Percentiles rank a stretch among this genome's conserved stretches.
These are phyloP conservation scores for Macaria notata DNA, from an alignment of 2,888 invertebrate genomes.

Conservation along the genomic window DNA sequence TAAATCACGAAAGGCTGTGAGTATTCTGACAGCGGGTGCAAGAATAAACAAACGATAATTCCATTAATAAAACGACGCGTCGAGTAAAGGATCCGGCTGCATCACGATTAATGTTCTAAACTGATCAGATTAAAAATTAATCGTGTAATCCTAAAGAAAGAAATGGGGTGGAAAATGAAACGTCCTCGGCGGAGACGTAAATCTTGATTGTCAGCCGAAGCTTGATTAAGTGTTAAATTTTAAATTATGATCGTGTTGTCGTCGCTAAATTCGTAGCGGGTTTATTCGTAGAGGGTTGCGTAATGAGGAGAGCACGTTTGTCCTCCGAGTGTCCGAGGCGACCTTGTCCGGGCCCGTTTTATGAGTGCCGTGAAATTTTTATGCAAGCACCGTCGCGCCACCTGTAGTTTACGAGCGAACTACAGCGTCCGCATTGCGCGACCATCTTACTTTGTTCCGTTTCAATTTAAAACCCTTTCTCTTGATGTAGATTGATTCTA, in stretches of 20 bases:
- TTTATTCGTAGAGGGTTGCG: conserved; percentile 21
- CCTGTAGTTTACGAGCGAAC: conserved; percentile 33
- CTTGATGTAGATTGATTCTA: conserved; percentile 16
- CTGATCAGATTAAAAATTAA: conserved; percentile 70
- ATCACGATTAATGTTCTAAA: conserved; percentile 44
- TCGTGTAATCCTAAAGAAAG: conserved; percentile 61
- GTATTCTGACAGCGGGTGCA: conserved; percentile 38
- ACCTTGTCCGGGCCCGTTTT: conserved; percentile 35
- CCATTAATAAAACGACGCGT: conserved; percentile 40
- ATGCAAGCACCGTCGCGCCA: conserved; percentile 30
- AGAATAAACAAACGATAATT: conserved; percentile 49
- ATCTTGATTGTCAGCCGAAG: conserved; percentile 68
- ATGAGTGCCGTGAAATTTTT: conserved; percentile 46
- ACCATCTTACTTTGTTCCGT: conserved; percentile 17
- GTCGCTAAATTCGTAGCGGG: conserved; percentile 34
- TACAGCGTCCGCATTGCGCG: conserved; percentile 47
- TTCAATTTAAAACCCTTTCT: conserved; percentile 24
- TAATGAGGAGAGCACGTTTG: conserved; percentile 25
- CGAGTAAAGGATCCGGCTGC: conserved; percentile 12
- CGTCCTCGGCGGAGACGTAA: conserved; percentile 57
- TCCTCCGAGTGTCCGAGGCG: conserved; percentile 11
- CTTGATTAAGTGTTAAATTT: conserved; percentile 79
- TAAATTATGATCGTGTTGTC: conserved; percentile 63
- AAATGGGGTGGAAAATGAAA: conserved; percentile 70
- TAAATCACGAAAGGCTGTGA: conserved; percentile 47